A percentile compares a stretch with the other conserved stretches of the same genome.
These are phyloP conservation scores for Oxyruncus cristatus DNA, from an alignment of 2,113 vertebrate genomes.

Conservation along the genomic window DNA sequence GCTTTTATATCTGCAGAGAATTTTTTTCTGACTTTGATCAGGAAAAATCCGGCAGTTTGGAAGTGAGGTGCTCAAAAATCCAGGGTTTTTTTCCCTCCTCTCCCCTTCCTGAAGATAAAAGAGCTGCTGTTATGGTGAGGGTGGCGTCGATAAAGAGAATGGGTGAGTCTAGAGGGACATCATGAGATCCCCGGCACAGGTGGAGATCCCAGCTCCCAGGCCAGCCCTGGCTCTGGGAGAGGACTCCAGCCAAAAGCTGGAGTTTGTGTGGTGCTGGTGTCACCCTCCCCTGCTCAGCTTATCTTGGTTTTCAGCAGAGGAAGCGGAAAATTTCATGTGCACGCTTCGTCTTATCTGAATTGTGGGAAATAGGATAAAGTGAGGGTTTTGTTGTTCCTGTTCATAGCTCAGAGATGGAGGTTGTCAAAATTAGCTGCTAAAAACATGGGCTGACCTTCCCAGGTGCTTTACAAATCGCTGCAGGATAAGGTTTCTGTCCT, in stretches of 20 bases:
- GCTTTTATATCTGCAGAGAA: neutral
- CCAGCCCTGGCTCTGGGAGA: neutral
- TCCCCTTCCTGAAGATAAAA: neutral
- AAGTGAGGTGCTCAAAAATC: neutral
- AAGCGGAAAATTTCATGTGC: neutral
- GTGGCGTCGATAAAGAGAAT: neutral
- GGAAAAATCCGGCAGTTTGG: neutral
- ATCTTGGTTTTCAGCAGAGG: neutral
- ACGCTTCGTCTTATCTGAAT: neutral
- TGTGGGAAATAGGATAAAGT: neutral
- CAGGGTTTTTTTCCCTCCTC: neutral
- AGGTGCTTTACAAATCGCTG: neutral
- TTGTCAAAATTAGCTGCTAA: constrained; percentile 9
- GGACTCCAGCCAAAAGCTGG: neutral
- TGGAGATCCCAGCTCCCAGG: neutral
- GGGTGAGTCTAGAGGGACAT: neutral
- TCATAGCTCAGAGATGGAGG: neutral
- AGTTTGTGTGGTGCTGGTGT: neutral
- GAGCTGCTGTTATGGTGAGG: neutral
- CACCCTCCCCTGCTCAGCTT: neutral
- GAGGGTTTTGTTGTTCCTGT: neutral
- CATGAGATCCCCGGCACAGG: neutral
- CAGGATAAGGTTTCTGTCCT: neutral
- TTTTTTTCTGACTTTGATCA: neutral
- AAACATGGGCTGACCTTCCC: neutral